A percentile compares a stretch with the other conserved stretches of the same genome.
These are phyloP conservation scores for Spea multiplicata DNA, from an alignment of 2,113 vertebrate species.

Conservation along the genomic window DNA sequence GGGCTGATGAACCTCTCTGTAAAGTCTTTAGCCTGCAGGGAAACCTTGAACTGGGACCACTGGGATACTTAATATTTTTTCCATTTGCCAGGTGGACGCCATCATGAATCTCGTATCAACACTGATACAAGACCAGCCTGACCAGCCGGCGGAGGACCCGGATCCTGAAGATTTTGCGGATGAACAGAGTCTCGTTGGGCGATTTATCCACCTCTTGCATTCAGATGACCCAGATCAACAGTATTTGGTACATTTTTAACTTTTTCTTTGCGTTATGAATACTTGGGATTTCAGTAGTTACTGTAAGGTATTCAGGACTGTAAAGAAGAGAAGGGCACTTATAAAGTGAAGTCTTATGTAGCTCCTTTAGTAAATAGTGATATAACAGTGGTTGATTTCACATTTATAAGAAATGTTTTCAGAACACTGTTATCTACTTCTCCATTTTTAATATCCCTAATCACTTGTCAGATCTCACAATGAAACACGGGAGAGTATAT, in stretches of 20 bases:
- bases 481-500: too few relatives aligned
- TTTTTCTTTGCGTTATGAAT: not conserved
- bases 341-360: too few relatives aligned
- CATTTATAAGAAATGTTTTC: too few relatives aligned
- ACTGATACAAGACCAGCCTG: slow-evolving; percentile 94
- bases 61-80: not conserved
- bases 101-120: slow-evolving; percentile 94
- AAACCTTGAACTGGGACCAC: not conserved
- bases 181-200: slow-evolving; percentile 93
- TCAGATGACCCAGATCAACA: slow-evolving; percentile 96
- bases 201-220: slow-evolving; percentile 90
- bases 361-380: too few relatives aligned
- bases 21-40: not conserved
- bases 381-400: too few relatives aligned
- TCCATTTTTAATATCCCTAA: too few relatives aligned
- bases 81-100: slow-evolving; percentile 80
- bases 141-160: slow-evolving; percentile 92
- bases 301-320: too few relatives aligned
- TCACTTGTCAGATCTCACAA: too few relatives aligned
- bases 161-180: slow-evolving; percentile 97
- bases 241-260: slow-evolving; percentile 77
- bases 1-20: too few relatives aligned
- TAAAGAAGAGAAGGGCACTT: too few relatives aligned
- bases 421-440: too few relatives aligned
- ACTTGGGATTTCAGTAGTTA: too few relatives aligned